Evolutionary conservation across 2,113 vertebrate species (phyloP).

Genomic region (Centropus unirufus): DNA sequence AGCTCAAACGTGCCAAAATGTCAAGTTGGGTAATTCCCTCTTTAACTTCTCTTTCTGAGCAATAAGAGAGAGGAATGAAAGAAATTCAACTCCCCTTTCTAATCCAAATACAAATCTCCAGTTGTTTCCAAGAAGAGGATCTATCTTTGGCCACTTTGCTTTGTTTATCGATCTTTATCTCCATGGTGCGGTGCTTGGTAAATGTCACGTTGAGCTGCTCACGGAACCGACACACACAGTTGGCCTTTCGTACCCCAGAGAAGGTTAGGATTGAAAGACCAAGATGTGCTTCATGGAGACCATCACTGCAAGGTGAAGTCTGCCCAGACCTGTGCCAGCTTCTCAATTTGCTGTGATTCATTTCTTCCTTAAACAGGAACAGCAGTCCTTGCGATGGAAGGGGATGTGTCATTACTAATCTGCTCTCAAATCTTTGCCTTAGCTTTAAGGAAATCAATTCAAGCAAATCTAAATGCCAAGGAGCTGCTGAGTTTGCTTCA

Average conservation of each 20-base stretch:
- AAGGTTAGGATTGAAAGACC: conserved; percentile 5
- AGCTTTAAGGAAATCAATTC: background rate
- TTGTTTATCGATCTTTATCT: conserved; percentile 29
- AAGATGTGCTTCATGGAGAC: background rate
- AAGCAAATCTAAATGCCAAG: background rate
- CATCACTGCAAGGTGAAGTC: background rate
- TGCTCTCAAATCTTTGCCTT: background rate
- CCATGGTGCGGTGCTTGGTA: background rate
- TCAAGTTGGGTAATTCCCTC: background rate
- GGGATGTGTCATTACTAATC: background rate
- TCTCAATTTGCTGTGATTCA: background rate
- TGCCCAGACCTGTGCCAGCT: background rate
- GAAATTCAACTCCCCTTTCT: background rate
- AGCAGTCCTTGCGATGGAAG: background rate
- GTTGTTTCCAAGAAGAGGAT: background rate
- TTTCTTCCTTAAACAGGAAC: background rate
- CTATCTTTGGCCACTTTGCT: background rate
- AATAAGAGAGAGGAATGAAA: background rate
- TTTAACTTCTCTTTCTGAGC: background rate
- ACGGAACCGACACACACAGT: background rate
- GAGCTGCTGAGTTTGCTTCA: background rate
- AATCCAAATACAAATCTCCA: background rate
- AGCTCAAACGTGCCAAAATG: background rate
- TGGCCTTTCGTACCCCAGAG: conserved; percentile 42
- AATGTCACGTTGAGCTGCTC: conserved; percentile 26